Conservation (phyloP, 1,140 invertebrate species). For the Cepaea nemoralis region DNA sequence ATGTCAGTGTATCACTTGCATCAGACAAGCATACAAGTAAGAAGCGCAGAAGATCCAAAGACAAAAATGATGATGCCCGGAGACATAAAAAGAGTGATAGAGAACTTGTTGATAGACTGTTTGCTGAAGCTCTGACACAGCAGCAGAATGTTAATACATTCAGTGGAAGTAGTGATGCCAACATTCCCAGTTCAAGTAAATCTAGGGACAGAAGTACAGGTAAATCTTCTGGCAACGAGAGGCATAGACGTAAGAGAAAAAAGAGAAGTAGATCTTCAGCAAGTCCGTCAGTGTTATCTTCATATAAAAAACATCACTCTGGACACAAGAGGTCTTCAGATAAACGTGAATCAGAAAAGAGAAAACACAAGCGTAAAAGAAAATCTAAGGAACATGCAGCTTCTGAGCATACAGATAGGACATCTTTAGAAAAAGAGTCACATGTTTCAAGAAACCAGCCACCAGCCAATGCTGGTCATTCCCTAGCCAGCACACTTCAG, state of each 20-base stretch:
- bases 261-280: slow-evolving; percentile 31
- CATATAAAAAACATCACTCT: slow-evolving; percentile 58
- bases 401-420: neutral
- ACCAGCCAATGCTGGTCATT: neutral
- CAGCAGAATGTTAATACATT: neutral
- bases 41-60: slow-evolving; percentile 32
- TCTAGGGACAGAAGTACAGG: slow-evolving; percentile 1
- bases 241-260: slow-evolving; percentile 44
- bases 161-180: neutral
- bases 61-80: neutral
- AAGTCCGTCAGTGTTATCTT: slow-evolving; percentile 2
- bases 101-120: slow-evolving; percentile 5
- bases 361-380: neutral
- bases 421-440: neutral
- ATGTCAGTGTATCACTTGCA: neutral
- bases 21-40: slow-evolving; percentile 22
- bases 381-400: neutral
- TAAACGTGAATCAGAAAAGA: neutral
- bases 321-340: slow-evolving; percentile 54
- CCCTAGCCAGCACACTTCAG: slow-evolving; percentile 8
- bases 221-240: slow-evolving; percentile 27
- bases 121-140: slow-evolving; percentile 14
- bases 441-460: neutral
- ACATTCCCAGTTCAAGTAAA: slow-evolving; percentile 15
- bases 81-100: slow-evolving; percentile 16